Evolutionary conservation across 2,888 invertebrate species (phyloP).

Genomic region (Hyposoter didymator): DNA sequence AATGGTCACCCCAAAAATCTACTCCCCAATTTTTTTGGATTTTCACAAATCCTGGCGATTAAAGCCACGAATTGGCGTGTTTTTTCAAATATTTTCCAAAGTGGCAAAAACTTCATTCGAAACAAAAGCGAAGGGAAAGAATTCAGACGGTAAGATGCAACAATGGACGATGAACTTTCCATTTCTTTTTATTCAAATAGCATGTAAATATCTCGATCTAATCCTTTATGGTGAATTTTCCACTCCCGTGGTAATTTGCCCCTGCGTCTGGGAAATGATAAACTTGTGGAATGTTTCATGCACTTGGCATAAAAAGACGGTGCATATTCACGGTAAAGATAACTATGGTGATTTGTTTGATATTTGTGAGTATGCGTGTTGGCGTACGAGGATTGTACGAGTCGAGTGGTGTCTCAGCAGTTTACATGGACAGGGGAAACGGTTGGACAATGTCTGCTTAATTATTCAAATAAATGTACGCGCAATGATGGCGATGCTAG

Average conservation of each 20-base stretch:
- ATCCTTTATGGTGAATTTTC: conserved; percentile 1
- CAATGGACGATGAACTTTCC: background rate
- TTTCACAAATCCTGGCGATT: background rate
- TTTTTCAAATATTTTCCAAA: too few species aligned
- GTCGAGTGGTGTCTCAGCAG: background rate
- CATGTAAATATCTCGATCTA: background rate
- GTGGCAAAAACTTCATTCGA: too few species aligned
- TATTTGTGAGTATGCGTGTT: background rate
- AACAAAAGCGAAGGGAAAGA: too few species aligned
- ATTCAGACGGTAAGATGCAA: too few species aligned
- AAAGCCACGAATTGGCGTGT: too few species aligned
- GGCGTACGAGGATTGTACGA: background rate
- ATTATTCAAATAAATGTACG: conserved; percentile 82
- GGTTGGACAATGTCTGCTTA: conserved; percentile 77
- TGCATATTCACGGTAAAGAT: conserved; percentile 6
- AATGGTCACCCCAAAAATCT: too few species aligned
- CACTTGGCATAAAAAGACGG: conserved; percentile 78
- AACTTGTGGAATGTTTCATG: conserved; percentile 77
- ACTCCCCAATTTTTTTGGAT: too few species aligned
- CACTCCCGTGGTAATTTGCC: background rate
- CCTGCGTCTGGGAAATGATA: conserved; percentile 65
- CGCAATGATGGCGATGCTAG: conserved; percentile 78
- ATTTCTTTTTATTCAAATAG: background rate
- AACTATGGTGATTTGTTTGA: background rate
- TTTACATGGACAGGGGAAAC: conserved; percentile 5